Percentiles rank a stretch among this genome's conserved stretches.
phyloP scores from a whole-genome alignment of 2,888 invertebrate species.

The Pristionchus arcanus region DNA sequence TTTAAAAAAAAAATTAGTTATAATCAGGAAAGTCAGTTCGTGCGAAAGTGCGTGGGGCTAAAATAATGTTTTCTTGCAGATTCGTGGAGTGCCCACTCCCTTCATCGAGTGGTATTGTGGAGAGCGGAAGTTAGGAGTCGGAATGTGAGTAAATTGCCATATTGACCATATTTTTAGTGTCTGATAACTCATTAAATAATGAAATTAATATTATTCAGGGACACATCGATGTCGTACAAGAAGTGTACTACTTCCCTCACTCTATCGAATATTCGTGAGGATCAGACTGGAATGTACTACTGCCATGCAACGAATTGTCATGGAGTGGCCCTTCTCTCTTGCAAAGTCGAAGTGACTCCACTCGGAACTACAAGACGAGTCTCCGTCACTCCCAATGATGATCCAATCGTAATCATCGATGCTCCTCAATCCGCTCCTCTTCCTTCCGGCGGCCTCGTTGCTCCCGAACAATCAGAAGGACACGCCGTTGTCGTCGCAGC shows the following conservation, averaged over 20 bases:
- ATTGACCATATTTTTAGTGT: not conserved
- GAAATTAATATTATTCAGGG: constrained; percentile 57
- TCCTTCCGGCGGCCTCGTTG: not conserved
- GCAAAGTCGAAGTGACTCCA: constrained; percentile 36
- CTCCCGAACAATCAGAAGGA: constrained; percentile 5
- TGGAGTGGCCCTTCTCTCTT: constrained; percentile 65
- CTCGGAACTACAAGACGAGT: not conserved
- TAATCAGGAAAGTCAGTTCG: no score
- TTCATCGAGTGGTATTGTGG: constrained; percentile 69
- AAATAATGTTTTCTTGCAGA: constrained; percentile 13
- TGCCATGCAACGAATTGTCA: constrained; percentile 68
- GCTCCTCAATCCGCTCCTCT: not conserved
- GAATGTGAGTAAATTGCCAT: constrained; percentile 58
- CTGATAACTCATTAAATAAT: not conserved
- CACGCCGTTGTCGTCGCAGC: not conserved
- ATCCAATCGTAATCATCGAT: constrained; percentile 23
- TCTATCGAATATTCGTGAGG: constrained; percentile 60
- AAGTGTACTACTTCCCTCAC: constrained; percentile 62
- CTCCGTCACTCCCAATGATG: constrained; percentile 34
- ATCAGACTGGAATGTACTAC: constrained; percentile 67
- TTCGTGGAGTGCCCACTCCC: constrained; percentile 62
- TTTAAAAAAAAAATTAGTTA: no score
- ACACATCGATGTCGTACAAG: constrained; percentile 67
- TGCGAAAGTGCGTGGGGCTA: not conserved
- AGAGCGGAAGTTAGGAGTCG: constrained; percentile 62